Conservation (phyloP, 1,140 invertebrate species). For the Pectinophora gossypiella region DNA sequence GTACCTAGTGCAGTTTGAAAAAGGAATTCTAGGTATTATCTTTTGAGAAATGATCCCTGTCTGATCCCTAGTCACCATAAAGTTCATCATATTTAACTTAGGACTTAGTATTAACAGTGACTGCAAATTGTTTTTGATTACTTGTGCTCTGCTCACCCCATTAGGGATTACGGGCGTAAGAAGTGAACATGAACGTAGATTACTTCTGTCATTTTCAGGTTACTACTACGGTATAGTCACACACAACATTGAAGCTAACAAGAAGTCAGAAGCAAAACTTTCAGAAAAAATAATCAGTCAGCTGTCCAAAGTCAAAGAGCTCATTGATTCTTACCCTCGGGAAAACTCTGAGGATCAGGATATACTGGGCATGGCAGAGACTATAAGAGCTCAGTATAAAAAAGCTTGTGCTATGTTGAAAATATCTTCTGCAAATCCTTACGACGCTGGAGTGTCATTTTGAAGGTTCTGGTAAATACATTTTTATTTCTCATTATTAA, state of each 20-base stretch:
- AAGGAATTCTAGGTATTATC: no score
- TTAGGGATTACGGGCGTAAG: no score
- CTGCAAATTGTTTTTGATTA: no score
- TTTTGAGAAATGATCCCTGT: no score
- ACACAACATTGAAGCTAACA: constrained; percentile 43
- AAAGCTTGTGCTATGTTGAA: constrained; percentile 81
- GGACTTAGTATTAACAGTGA: no score
- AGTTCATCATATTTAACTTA: no score
- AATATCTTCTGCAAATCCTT: constrained; percentile 72
- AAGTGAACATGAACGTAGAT: no score
- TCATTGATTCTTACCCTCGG: constrained; percentile 80
- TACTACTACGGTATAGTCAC: constrained; percentile 75
- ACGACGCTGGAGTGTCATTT: constrained; percentile 63
- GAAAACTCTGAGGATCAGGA: constrained; percentile 80
- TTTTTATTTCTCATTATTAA: background rate
- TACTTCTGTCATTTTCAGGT: no score
- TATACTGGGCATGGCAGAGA: constrained; percentile 77
- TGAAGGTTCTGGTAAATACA: constrained; percentile 18
- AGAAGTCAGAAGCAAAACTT: constrained; percentile 29
- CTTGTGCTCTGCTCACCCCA: no score
- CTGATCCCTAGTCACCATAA: no score
- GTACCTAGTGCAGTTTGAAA: no score
- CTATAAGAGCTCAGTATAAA: constrained; percentile 80
- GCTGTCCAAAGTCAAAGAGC: constrained; percentile 75
- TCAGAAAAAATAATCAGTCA: constrained; percentile 75